These are phyloP conservation scores for Malurus cyaneus DNA, from an alignment of 2,113 vertebrate species.

Conservation along the genomic window DNA sequence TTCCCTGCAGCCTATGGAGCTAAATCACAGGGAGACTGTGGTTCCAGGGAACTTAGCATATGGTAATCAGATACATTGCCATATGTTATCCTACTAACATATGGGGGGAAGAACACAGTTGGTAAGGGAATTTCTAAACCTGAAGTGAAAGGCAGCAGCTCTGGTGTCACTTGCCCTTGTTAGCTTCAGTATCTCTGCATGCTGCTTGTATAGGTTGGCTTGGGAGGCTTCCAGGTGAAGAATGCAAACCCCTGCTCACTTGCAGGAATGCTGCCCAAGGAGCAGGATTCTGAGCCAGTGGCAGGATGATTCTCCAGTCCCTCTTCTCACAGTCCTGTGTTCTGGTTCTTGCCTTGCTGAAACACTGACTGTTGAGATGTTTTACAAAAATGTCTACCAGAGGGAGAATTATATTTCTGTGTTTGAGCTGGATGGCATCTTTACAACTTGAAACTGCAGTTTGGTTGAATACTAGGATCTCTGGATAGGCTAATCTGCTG, in stretches of 20 bases:
- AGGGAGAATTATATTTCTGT: neutral
- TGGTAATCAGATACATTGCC: constrained; percentile 1
- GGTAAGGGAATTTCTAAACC: constrained; percentile 15
- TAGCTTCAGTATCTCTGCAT: neutral
- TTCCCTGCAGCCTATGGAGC: constrained; percentile 5
- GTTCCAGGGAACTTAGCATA: constrained; percentile 25
- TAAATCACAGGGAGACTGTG: neutral
- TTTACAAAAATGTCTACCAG: neutral
- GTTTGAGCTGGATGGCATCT: neutral
- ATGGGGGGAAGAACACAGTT: constrained; percentile 23
- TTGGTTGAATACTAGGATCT: neutral
- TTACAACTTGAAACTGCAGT: neutral
- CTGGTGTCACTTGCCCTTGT: constrained; percentile 4
- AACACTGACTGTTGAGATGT: neutral
- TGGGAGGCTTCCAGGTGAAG: neutral
- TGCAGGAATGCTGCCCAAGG: neutral
- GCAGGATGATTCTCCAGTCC: neutral
- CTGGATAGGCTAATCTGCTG: neutral
- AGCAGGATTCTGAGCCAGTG: neutral
- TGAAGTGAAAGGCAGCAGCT: constrained; percentile 43
- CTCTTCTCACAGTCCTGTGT: neutral
- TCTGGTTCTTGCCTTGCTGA: neutral
- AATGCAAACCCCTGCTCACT: neutral
- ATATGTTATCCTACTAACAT: constrained; percentile 40
- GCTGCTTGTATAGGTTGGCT: neutral